phyloP scores from a whole-genome alignment of 2,888 invertebrate genomes.

The Orthosia incerta region DNA sequence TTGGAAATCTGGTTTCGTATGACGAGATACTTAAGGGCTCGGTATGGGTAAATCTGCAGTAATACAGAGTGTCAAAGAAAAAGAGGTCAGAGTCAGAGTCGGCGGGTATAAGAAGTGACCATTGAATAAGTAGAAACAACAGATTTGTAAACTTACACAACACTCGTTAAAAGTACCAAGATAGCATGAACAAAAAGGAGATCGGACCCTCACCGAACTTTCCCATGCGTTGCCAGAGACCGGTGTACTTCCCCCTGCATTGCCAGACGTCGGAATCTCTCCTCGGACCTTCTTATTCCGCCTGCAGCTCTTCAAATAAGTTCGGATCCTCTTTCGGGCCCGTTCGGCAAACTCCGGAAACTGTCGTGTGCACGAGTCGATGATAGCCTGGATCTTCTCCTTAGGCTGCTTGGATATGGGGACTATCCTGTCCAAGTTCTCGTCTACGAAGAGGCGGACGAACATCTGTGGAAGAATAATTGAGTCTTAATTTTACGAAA shows the following conservation, averaged over 20 bases:
- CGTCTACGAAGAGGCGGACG: conserved; percentile 98
- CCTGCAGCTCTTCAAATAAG: conserved; percentile 98
- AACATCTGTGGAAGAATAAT: conserved; percentile 95
- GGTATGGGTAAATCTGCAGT: not conserved
- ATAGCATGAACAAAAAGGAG: conserved; percentile 69
- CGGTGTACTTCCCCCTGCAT: conserved; percentile 80
- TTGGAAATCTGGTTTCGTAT: not conserved
- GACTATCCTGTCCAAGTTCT: conserved; percentile 98
- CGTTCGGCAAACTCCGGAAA: conserved; percentile 99
- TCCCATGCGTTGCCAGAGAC: conserved; percentile 94
- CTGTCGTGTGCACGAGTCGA: conserved; percentile 98
- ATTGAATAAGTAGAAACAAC: not conserved
- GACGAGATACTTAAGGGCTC: not conserved
- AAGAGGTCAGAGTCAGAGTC: too few relatives aligned
- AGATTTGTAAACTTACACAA: conserved; percentile 4
- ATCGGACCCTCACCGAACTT: conserved; percentile 94
- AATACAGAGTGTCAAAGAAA: not conserved
- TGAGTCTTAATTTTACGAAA: not conserved
- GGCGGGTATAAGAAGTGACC: not conserved
- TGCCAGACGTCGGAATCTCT: conserved; percentile 88
- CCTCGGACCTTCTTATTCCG: conserved; percentile 98
- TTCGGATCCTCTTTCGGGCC: conserved; percentile 98
- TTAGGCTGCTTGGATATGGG: conserved; percentile 99
- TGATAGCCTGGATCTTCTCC: conserved; percentile 99
- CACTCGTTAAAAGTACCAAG: conserved; percentile 50